Conservation (phyloP, 37 sponge, comb jelly and placozoan species). For the Chondrilla cf. caribensis region DNA sequence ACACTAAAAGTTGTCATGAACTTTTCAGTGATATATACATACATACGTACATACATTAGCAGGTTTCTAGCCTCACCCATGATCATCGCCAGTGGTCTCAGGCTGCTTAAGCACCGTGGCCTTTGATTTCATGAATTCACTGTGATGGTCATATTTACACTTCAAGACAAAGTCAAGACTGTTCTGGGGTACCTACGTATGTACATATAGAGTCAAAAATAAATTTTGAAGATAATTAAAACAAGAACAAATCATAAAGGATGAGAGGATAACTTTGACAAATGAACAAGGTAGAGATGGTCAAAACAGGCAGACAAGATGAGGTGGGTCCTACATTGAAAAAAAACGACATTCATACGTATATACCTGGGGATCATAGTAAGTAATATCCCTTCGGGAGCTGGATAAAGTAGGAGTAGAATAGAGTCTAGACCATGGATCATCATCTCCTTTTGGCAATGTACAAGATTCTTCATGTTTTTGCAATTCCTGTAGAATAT, state of each 20-base stretch:
- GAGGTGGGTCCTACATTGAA: no score
- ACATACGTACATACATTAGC: slow-evolving; percentile 7
- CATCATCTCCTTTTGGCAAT: no score
- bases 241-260: no score
- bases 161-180: slow-evolving; percentile 91
- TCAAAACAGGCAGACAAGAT: no score
- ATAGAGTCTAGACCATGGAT: slow-evolving; percentile 80
- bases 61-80: slow-evolving; percentile 27
- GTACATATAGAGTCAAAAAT: background rate
- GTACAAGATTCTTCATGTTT: no score
- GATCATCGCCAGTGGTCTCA: slow-evolving; percentile 69
- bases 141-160: slow-evolving; percentile 89
- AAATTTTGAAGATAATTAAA: background rate
- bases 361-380: slow-evolving; percentile 80
- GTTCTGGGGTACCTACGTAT: slow-evolving; percentile 88
- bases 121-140: slow-evolving; percentile 72
- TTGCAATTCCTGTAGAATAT: no score
- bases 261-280: background rate
- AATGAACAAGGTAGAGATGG: background rate
- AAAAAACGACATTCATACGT: no score
- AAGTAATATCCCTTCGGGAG: slow-evolving; percentile 49
- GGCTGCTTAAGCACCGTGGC: slow-evolving; percentile 81
- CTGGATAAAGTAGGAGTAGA: slow-evolving; percentile 78
- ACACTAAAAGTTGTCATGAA: background rate
- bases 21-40: background rate